Percentiles rank a stretch among this genome's conserved stretches.
Conservation (phyloP, 2,113 vertebrate genomes). For the Herpetotheres cachinnans region DNA sequence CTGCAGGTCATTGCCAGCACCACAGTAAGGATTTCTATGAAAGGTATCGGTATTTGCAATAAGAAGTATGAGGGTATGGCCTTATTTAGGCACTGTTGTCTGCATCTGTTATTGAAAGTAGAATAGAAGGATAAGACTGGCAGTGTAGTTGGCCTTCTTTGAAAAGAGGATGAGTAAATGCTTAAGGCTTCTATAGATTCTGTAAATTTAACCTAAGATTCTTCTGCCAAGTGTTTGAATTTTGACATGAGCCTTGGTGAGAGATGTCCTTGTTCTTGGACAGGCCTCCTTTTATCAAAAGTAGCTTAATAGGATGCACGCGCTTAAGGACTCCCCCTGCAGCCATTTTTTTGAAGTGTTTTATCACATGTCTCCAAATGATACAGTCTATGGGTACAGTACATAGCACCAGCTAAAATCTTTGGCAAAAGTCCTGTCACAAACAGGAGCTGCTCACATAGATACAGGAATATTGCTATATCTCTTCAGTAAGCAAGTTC, state of each 20-base stretch:
- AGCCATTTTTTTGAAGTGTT: background rate
- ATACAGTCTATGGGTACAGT: rapidly evolving
- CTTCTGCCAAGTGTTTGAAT: background rate
- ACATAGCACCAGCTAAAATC: background rate
- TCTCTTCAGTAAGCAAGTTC: no score
- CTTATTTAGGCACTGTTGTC: background rate
- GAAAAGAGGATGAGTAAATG: rapidly evolving
- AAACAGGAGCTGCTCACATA: background rate
- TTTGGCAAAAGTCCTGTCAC: background rate
- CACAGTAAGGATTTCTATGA: rapidly evolving
- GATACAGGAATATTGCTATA: rapidly evolving
- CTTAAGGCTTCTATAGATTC: rapidly evolving
- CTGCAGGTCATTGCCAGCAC: background rate
- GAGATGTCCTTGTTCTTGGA: background rate
- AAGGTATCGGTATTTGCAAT: background rate
- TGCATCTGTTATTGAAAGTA: rapidly evolving
- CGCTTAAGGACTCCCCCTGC: background rate
- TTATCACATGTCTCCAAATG: background rate
- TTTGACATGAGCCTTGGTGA: background rate
- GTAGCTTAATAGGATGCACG: background rate
- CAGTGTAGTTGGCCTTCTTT: background rate
- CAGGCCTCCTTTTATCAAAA: background rate
- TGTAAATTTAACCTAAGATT: background rate
- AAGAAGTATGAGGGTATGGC: background rate
- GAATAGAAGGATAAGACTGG: background rate